Evolutionary conservation across 1,140 invertebrate genomes (phyloP).

Genomic region (Pseudomyrmex concolor): DNA sequence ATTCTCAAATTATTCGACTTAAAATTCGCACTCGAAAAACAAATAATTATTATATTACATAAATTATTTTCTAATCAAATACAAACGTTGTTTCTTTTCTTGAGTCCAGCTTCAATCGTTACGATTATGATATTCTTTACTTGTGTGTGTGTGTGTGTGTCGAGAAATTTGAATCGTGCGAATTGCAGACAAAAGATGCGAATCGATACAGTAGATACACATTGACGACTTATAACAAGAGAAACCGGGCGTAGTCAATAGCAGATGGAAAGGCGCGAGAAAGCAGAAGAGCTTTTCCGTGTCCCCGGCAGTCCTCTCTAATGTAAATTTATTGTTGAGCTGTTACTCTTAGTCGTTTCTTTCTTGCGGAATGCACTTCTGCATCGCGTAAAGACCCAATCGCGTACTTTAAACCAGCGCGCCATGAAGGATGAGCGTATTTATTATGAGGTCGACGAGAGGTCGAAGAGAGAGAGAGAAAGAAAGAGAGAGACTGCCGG

Average conservation of each 20-base stretch:
- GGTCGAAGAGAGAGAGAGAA: conserved; percentile 5
- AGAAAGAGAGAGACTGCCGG: not conserved
- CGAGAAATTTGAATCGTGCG: not conserved
- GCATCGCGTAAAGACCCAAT: conserved; percentile 18
- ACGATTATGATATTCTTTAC: no score
- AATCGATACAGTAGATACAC: conserved; percentile 31
- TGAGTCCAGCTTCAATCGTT: not conserved
- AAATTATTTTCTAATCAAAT: not conserved
- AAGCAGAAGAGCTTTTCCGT: conserved; percentile 75
- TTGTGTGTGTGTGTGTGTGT: no score
- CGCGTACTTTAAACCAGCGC: conserved; percentile 30
- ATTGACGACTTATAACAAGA: conserved; percentile 44
- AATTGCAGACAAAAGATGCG: not conserved
- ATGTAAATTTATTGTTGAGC: conserved; percentile 80
- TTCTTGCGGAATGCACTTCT: conserved; percentile 72
- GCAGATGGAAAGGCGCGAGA: conserved; percentile 42
- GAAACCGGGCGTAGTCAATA: conserved; percentile 50
- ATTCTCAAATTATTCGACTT: not conserved
- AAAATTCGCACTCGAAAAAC: no score
- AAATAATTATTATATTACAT: conserved; percentile 4
- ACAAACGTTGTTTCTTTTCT: not conserved
- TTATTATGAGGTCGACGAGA: not conserved
- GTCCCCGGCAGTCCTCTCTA: conserved; percentile 74
- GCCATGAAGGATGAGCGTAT: conserved; percentile 33
- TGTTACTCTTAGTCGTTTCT: conserved; percentile 73